phyloP scores from a whole-genome alignment of 2,888 invertebrate genomes.

The Eumacrocentrus americanus region DNA sequence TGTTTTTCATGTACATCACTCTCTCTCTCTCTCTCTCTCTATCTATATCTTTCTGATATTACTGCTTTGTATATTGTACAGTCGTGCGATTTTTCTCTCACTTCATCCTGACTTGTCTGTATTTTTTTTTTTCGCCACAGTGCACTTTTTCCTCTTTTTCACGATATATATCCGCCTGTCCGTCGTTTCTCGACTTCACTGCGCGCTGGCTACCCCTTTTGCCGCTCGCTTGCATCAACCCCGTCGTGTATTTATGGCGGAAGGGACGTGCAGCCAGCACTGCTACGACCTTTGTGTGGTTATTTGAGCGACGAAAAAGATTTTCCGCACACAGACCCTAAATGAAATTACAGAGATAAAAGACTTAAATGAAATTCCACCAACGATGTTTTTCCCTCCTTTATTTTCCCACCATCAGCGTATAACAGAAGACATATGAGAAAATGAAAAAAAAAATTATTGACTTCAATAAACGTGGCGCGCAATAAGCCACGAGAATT shows the following conservation, averaged over 20 bases:
- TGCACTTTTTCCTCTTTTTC: neutral
- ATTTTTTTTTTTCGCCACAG: neutral
- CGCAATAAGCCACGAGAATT: no score
- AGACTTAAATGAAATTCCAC: neutral
- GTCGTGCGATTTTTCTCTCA: neutral
- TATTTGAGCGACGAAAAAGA: neutral
- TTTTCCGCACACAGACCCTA: neutral
- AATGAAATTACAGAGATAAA: neutral
- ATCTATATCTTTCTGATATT: neutral
- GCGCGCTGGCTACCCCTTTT: neutral
- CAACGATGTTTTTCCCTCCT: no score
- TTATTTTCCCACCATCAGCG: neutral
- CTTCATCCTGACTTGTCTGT: neutral
- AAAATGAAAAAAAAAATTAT: neutral
- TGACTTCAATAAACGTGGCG: no score
- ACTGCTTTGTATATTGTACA: neutral
- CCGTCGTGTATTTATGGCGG: neutral
- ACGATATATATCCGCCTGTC: neutral
- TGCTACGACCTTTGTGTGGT: neutral
- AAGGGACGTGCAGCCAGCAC: neutral
- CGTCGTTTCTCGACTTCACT: conserved; percentile 2
- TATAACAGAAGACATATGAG: neutral
- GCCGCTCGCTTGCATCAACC: neutral
- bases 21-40: no score
- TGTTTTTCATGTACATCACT: neutral